Evolutionary conservation across 2,113 vertebrate genomes (phyloP), one percentile per base, ranked within the genome.

Genomic region (Pyxicephalus adspersus): DNA sequence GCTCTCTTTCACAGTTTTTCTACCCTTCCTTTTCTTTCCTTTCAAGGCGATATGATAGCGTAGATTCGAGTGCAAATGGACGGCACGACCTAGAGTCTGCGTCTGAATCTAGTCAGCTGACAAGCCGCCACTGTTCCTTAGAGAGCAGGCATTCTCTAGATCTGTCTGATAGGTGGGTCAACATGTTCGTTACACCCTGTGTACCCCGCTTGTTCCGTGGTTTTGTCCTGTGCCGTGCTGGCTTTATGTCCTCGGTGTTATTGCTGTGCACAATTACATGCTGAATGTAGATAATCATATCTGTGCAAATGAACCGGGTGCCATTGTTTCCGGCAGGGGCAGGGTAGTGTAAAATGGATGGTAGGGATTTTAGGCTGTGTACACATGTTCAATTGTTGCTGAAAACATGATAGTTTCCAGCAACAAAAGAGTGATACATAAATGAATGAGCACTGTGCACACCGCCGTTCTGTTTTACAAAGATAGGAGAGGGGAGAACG

Each of bases 91-190:
- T 84, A 78, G 86, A 85, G 64, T 86, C 86, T 68, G 22, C 84
- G 50, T 85, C 87, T 67, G 86, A 87, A 82, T 86, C 87, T 86
- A 90, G 88, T 83, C 88, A 85, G 78, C 84, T 86, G 88, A 87
- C 90, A 63, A 91, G 86, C 80, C 22, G 83, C 86, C 87, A 86
- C 85, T 83, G 86, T 83, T 90, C 70, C 0, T 55, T 90, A 85
- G 87, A 83, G 79, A 88, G 87, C 85, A 86, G 83, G 84, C 76
- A 65, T 83, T 89, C 88, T 83, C 83, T 85, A 83, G 84, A 85
- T 83, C 64, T 86, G 82, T 85, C 76, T 1, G 65, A 86, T 86
- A 87, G 87, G 84, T 89, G 84, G 84, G 75, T 90, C 85, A 31
- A 23, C 29, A 23, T 86, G 6, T 45, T 68, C 80, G 22, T 25